Percentiles rank a stretch among this genome's conserved stretches.
phyloP scores from a whole-genome alignment of 2,113 vertebrate genomes.

The Tachysurus fulvidraco region DNA sequence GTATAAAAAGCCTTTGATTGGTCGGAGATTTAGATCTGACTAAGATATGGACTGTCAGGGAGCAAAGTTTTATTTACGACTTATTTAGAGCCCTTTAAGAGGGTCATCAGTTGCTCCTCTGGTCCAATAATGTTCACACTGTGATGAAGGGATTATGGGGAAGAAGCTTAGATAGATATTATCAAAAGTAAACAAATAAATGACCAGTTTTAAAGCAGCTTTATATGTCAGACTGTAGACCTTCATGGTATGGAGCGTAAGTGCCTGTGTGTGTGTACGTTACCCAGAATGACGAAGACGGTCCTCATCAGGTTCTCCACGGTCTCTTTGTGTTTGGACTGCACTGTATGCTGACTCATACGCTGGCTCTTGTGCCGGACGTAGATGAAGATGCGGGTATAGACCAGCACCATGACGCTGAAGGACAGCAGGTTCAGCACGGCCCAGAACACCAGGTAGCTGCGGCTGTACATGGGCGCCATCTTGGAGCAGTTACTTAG shows the following conservation, averaged over 20 bases:
- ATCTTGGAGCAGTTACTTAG: conserved; percentile 84
- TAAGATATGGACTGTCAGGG: not conserved
- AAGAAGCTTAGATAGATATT: not conserved
- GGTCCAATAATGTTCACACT: not conserved
- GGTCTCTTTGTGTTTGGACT: conserved; percentile 80
- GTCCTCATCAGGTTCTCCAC: conserved; percentile 96
- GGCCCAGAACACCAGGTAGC: conserved; percentile 94
- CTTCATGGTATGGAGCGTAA: no score
- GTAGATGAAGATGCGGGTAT: conserved; percentile 91
- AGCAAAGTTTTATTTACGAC: not conserved
- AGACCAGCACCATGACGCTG: conserved; percentile 88
- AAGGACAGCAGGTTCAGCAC: conserved; percentile 89
- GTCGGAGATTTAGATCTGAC: not conserved
- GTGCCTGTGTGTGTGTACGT: conserved; percentile 43
- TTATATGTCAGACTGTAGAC: not conserved
- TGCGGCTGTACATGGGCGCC: conserved; percentile 92
- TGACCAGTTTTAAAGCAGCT: not conserved
- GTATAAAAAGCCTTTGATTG: not conserved
- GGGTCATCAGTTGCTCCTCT: not conserved
- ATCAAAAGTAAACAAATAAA: not conserved
- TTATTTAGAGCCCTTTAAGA: not conserved
- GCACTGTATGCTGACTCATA: conserved; percentile 85
- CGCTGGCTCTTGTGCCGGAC: conserved; percentile 88
- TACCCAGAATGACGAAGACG: conserved; percentile 92
- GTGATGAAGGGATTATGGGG: not conserved